phyloP scores from a whole-genome alignment of 2,888 invertebrate species.

The Tyria jacobaeae region DNA sequence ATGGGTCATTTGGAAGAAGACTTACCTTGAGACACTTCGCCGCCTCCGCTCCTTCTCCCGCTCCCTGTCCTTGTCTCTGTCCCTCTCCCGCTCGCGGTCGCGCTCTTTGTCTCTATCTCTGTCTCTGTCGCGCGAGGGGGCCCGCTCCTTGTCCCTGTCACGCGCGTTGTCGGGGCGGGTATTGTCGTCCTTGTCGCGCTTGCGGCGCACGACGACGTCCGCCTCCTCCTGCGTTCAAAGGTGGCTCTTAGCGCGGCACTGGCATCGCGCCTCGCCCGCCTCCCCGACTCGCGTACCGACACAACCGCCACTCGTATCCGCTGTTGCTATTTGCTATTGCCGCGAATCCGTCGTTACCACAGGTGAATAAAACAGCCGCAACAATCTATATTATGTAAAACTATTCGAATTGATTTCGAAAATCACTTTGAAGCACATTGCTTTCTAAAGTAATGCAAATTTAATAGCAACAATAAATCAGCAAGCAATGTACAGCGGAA shows the following conservation, averaged over 20 bases:
- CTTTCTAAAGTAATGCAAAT: neutral
- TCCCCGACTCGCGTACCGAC: conserved; percentile 10
- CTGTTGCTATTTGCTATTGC: neutral
- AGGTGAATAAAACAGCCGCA: neutral
- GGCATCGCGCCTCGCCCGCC: conserved; percentile 1
- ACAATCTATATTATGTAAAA: neutral
- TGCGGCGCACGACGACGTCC: conserved; percentile 85
- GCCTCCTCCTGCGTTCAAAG: conserved; percentile 88
- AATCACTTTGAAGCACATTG: neutral
- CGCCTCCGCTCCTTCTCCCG: conserved; percentile 57
- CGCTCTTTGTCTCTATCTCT: conserved; percentile 59
- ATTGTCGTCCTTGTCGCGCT: conserved; percentile 74
- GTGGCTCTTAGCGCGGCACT: conserved; percentile 27
- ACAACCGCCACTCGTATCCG: neutral
- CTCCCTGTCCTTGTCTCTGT: conserved; percentile 50
- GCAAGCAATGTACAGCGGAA: neutral
- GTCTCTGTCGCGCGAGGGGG: conserved; percentile 55
- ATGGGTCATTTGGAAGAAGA: neutral
- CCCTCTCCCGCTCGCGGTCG: conserved; percentile 36
- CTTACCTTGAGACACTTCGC: conserved; percentile 60
- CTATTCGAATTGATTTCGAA: neutral
- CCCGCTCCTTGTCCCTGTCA: conserved; percentile 62
- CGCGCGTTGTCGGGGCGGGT: conserved; percentile 54
- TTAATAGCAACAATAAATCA: neutral
- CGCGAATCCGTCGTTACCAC: neutral